These are phyloP conservation scores for Yoshiicerus persimilis DNA, from an alignment of 1,140 invertebrate genomes.

Conservation along the genomic window DNA sequence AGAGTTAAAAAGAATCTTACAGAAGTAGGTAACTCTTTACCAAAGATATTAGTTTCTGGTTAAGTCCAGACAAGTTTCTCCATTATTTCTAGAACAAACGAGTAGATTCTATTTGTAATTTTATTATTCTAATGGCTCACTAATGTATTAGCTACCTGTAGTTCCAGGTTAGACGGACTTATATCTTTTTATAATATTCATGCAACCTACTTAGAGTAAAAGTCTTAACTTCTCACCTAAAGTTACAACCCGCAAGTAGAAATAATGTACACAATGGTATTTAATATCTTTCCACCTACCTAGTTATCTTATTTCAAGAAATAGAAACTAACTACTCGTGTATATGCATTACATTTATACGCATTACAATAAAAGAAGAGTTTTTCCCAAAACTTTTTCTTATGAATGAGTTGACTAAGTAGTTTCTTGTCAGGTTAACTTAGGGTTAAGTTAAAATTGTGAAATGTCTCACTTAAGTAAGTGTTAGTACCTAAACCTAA, in stretches of 20 bases:
- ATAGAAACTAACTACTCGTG: too few relatives aligned
- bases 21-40: neutral
- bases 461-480: neutral
- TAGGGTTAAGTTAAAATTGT: constrained; percentile 18
- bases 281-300: neutral
- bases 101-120: neutral
- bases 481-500: neutral
- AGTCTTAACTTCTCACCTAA: neutral
- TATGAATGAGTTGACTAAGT: constrained; percentile 17
- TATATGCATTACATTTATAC: too few relatives aligned
- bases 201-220: neutral
- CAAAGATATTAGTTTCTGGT: neutral
- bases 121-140: neutral
- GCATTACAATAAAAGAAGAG: neutral
- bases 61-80: neutral
- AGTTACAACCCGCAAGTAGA: too few relatives aligned
- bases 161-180: neutral
- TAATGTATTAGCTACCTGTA: neutral
- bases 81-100: neutral
- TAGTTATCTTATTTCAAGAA: neutral
- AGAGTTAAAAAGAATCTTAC: neutral
- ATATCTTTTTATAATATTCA: neutral
- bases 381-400: neutral
- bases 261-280: neutral
- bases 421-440: constrained; percentile 14